Evolutionary conservation across 2,797 vertebrate species (phyloP).

Genomic region (Pantherophis vulpinus): DNA sequence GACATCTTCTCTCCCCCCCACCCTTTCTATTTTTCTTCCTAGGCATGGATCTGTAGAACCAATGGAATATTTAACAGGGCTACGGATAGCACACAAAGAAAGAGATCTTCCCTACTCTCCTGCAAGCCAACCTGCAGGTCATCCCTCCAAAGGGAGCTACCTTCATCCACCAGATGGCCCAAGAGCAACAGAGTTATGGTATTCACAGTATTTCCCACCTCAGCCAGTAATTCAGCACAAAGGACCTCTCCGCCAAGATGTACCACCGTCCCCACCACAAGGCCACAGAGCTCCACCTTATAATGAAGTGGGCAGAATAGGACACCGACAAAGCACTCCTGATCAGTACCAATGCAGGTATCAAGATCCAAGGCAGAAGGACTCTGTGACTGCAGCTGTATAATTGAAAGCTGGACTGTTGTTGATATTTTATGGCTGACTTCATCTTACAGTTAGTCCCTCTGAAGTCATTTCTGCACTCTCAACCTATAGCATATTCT

Average conservation of each 20-base stretch:
- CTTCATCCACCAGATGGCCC: slow-evolving; percentile 55
- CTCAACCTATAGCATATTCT: neutral
- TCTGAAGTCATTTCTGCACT: slow-evolving; percentile 13
- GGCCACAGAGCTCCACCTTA: slow-evolving; percentile 80
- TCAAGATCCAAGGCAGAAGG: slow-evolving; percentile 85
- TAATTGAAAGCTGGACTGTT: slow-evolving; percentile 58
- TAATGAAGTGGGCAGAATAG: slow-evolving; percentile 77
- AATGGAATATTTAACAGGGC: slow-evolving; percentile 79
- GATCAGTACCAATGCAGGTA: slow-evolving; percentile 77
- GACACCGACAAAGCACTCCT: slow-evolving; percentile 72
- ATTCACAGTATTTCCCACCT: slow-evolving; percentile 80
- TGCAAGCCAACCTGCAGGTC: slow-evolving; percentile 74
- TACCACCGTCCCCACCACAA: slow-evolving; percentile 90
- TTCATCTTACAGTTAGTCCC: slow-evolving; percentile 27
- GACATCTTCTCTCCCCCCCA: slow-evolving; percentile 37
- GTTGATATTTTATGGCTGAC: neutral
- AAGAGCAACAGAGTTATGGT: slow-evolving; percentile 76
- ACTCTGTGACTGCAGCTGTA: slow-evolving; percentile 86
- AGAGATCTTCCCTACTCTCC: slow-evolving; percentile 78
- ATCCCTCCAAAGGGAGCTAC: slow-evolving; percentile 75
- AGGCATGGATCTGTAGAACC: slow-evolving; percentile 84
- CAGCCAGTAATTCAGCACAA: slow-evolving; percentile 74
- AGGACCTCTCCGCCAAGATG: slow-evolving; percentile 90
- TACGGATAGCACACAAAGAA: slow-evolving; percentile 74
- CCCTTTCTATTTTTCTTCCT: slow-evolving; percentile 49